Evolutionary conservation across 92 coral and sea anemone genomes (phyloP).

Genomic region (Phenganax subtilis): DNA sequence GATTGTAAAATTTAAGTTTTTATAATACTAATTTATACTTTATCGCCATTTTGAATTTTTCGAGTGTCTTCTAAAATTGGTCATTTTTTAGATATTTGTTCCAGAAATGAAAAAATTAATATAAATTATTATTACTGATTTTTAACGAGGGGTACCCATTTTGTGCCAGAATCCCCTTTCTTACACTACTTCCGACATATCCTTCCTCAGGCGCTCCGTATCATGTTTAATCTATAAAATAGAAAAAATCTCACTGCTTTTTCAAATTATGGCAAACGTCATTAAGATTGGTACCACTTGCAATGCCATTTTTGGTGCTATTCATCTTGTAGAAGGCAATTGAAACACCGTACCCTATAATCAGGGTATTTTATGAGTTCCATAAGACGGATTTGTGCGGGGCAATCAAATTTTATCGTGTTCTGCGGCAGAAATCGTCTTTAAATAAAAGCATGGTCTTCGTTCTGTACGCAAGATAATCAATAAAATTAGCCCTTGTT

Average conservation of each 20-base stretch:
- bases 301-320: too few species aligned
- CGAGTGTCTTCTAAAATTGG: too few species aligned
- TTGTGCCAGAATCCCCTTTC: too few species aligned
- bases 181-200: slow-evolving; percentile 18
- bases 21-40: too few species aligned
- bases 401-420: slow-evolving; percentile 54
- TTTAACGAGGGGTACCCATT: too few species aligned
- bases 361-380: slow-evolving; percentile 45
- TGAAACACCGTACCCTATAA: slow-evolving; percentile 33
- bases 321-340: too few species aligned
- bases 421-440: slow-evolving; percentile 51
- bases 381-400: slow-evolving; percentile 47
- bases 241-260: neutral
- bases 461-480: slow-evolving; percentile 23
- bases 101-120: too few species aligned
- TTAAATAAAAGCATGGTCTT: slow-evolving; percentile 46
- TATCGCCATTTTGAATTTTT: too few species aligned
- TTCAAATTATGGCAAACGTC: neutral
- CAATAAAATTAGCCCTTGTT: too few species aligned
- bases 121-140: too few species aligned
- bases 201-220: slow-evolving; percentile 49
- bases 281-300: neutral
- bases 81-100: too few species aligned
- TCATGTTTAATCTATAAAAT: slow-evolving; percentile 43
- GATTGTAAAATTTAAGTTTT: too few species aligned